These are phyloP conservation scores for Chiloscyllium punctatum DNA, from an alignment of 2,797 vertebrate species.

Conservation along the genomic window DNA sequence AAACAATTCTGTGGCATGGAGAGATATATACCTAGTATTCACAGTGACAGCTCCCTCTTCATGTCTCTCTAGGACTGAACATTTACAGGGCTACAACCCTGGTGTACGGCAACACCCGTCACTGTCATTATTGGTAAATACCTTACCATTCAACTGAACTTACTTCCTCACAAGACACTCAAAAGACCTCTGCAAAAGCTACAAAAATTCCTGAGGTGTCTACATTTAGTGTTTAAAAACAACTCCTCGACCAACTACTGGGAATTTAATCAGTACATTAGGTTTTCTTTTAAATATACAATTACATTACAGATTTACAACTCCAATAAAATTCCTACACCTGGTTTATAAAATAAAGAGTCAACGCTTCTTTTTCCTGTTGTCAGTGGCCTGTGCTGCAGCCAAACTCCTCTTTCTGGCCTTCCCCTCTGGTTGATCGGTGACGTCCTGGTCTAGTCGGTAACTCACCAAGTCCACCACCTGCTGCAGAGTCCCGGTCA, in stretches of 20 bases:
- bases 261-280: neutral
- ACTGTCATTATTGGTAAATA: neutral
- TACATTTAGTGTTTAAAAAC: too few species aligned
- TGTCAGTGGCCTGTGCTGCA: neutral
- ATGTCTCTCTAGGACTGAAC: neutral
- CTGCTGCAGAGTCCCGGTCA: slow-evolving; percentile 80
- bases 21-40: neutral
- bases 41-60: neutral
- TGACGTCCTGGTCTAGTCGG: slow-evolving; percentile 47
- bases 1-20: neutral
- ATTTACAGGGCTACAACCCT: neutral
- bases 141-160: neutral
- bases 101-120: neutral
- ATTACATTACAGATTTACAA: neutral
- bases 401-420: neutral
- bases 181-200: neutral
- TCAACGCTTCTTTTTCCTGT: neutral
- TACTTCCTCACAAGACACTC: neutral
- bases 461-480: slow-evolving; percentile 59
- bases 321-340: neutral
- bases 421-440: neutral
- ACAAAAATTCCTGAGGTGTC: neutral
- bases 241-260: neutral
- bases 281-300: neutral
- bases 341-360: neutral